Conservation (phyloP, 2,113 vertebrate species). For the Anhinga anhinga region DNA sequence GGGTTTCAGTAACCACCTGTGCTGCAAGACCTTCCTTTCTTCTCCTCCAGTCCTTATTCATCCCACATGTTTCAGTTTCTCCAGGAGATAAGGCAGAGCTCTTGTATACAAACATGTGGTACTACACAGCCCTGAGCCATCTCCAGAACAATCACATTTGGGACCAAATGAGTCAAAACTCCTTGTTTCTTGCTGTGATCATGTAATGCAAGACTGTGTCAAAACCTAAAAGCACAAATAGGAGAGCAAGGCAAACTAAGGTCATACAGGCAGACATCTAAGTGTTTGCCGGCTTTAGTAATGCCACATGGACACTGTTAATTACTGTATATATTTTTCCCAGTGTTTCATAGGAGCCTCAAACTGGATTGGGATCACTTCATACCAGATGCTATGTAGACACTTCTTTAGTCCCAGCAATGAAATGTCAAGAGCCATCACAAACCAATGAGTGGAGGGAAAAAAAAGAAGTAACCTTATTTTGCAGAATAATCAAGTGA, state of each 20-base stretch:
- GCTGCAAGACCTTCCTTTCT: neutral
- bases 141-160: neutral
- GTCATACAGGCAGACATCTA: neutral
- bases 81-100: neutral
- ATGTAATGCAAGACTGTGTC: neutral
- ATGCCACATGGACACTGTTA: neutral
- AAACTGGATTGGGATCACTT: neutral
- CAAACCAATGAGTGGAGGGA: neutral
- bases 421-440: neutral
- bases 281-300: neutral
- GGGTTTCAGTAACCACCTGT: neutral
- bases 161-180: neutral
- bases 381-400: neutral
- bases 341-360: neutral
- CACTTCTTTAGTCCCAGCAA: neutral
- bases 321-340: neutral
- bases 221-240: neutral
- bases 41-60: neutral
- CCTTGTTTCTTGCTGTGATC: neutral
- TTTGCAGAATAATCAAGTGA: neutral
- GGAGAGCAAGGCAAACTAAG: neutral
- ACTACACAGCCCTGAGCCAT: neutral
- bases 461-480: neutral
- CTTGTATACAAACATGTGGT: neutral
- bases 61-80: neutral